Base-by-base conservation (phyloP, 2,113 vertebrate genomes). In the Egretta garzetta region DNA sequence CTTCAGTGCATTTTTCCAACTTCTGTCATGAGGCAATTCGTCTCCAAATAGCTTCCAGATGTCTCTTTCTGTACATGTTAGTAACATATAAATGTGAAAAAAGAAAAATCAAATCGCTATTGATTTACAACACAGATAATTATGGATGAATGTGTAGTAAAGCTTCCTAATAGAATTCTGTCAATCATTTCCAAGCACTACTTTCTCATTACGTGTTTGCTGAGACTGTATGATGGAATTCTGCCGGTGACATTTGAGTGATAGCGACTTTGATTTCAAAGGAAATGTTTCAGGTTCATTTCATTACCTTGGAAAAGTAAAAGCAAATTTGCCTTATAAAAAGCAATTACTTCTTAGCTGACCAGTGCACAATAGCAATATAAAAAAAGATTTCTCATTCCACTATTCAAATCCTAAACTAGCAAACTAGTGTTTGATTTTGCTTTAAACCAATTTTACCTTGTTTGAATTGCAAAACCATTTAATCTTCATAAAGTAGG, bases 321-420 rank as follows among this genome's bases (percentile, higher is more conserved):
- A 99, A 99, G 98, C 99, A 99, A 99, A 99, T 99, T 99, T 99
- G 98, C 98, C 98, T 98, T 99, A 98, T 99, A 98, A 99, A 99
- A 99, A 99, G 99, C 99, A 99, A 99, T 99, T 99, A 99, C 98
- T 98, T 98, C 98, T 98, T 98, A 97, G 98, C 98, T 99, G 99
- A 99, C 99, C 99, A 98, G 98, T 98, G 98, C 98, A 99, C 98
- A 98, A 97, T 96, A 97, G 97, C 98, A 99, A 98, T 99, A 99
- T 97, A 98, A 96, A 96, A 96, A 97, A 98, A 98, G 98, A 98
- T 98, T 98, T 98, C 98, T 98, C 97, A 98, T 98, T 98, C 98
- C 98, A 97, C 98, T 98, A 98, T 98, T 98, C 98, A 98, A 98
- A 98, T 98, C 97, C 97, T 98, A 97, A 98, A 97, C 97, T 97